These are phyloP conservation scores for Chaenogobius annularis DNA, from an alignment of 2,113 vertebrate genomes.

Conservation along the genomic window DNA sequence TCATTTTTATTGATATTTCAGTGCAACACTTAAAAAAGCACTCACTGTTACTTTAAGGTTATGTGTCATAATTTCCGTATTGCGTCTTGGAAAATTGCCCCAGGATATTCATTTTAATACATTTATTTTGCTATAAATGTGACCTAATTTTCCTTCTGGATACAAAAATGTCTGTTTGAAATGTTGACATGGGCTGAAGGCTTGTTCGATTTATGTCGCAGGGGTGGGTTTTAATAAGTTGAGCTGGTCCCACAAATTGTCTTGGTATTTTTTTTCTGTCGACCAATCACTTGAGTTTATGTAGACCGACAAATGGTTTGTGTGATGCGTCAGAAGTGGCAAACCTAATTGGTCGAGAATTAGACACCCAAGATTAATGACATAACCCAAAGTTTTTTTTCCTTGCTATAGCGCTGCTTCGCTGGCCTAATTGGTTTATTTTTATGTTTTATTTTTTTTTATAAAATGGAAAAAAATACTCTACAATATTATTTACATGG, in stretches of 20 bases:
- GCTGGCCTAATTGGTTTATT: not conserved
- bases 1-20: conserved; percentile 18
- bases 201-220: not conserved
- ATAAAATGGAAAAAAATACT: not conserved
- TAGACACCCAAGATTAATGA: not conserved
- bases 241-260: not conserved
- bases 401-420: not conserved
- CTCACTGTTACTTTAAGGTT: conserved; percentile 11
- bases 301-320: not conserved
- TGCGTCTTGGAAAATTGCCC: not conserved
- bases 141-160: not conserved
- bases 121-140: not conserved
- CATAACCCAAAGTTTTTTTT: not conserved
- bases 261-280: not conserved
- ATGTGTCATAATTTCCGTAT: conserved; percentile 1
- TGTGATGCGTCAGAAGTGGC: not conserved
- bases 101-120: not conserved
- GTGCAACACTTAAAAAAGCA: conserved; percentile 8
- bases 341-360: not conserved
- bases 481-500: not conserved
- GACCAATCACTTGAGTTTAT: not conserved
- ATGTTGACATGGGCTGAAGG: not conserved
- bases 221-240: not conserved
- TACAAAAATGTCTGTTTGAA: not conserved
- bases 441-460: not conserved